Conservation (phyloP, 2,888 invertebrate species). For the Thera britannica region DNA sequence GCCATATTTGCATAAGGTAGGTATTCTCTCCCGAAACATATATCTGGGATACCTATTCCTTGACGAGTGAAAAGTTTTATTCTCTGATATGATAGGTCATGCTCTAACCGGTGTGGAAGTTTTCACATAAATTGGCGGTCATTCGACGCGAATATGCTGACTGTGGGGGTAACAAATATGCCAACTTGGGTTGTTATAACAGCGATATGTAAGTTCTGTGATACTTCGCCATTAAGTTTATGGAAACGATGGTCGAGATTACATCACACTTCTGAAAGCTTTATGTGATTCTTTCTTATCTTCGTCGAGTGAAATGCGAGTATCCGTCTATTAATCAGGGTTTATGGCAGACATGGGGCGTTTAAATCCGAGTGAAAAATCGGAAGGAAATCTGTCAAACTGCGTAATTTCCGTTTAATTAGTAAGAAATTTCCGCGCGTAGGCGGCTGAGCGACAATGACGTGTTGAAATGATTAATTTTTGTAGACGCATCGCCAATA, state of each 20-base stretch:
- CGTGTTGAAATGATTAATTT: conserved; percentile 84
- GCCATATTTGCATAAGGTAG: conserved; percentile 81
- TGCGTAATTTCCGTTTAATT: conserved; percentile 82
- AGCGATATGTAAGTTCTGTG: conserved; percentile 84
- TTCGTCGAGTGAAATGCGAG: conserved; percentile 56
- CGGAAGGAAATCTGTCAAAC: conserved; percentile 76
- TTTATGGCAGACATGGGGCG: conserved; percentile 65
- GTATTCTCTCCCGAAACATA: conserved; percentile 72
- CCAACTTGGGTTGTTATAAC: conserved; percentile 84
- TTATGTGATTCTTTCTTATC: conserved; percentile 77
- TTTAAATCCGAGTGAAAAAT: conserved; percentile 64
- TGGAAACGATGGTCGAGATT: conserved; percentile 82
- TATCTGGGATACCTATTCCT: conserved; percentile 53
- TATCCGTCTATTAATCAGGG: conserved; percentile 69
- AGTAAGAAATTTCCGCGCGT: conserved; percentile 75
- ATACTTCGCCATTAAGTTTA: conserved; percentile 84
- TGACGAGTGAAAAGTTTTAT: conserved; percentile 83
- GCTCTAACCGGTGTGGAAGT: conserved; percentile 78
- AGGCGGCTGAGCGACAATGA: conserved; percentile 75
- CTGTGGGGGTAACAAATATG: conserved; percentile 84
- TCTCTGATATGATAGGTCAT: conserved; percentile 78
- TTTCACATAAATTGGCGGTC: conserved; percentile 85
- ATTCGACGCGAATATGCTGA: conserved; percentile 85
- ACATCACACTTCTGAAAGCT: conserved; percentile 83
- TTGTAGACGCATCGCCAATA: conserved; percentile 64